These are phyloP conservation scores for Hyperoplus lanceolatus DNA, from an alignment of 2,797 vertebrate genomes.

Conservation along the genomic window DNA sequence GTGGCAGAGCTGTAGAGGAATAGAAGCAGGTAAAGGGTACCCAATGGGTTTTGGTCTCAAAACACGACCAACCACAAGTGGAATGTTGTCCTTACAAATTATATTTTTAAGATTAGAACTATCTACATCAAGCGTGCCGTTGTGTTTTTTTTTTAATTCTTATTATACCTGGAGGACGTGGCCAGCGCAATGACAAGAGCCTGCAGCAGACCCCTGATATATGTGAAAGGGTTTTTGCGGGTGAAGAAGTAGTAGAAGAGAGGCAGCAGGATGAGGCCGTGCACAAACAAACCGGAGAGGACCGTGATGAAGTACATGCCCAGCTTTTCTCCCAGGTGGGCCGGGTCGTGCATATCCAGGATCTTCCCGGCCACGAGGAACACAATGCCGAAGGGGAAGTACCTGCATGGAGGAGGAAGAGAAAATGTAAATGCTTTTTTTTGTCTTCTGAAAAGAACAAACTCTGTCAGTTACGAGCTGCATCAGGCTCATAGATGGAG, in stretches of 20 bases:
- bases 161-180: constrained; percentile 91
- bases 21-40: background rate
- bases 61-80: background rate
- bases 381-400: constrained; percentile 93
- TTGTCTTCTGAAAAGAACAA: background rate
- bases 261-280: constrained; percentile 88
- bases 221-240: constrained; percentile 89
- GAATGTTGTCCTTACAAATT: background rate
- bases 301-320: constrained; percentile 92
- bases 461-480: background rate
- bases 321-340: constrained; percentile 88
- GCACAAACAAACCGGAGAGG: constrained; percentile 87
- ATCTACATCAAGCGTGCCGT: too few relatives aligned
- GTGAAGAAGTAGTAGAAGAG: constrained; percentile 88
- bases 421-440: too few relatives aligned
- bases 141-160: too few relatives aligned
- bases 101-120: background rate
- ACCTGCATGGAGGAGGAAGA: constrained; percentile 79
- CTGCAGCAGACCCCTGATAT: constrained; percentile 90
- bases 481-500: background rate
- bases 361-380: constrained; percentile 94
- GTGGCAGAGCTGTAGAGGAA: constrained; percentile 87
- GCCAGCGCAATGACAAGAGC: constrained; percentile 92
- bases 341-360: constrained; percentile 92
- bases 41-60: background rate